Base-by-base conservation (phyloP, 92 coral and sea anemone genomes). In the Micromussa lordhowensis region DNA sequence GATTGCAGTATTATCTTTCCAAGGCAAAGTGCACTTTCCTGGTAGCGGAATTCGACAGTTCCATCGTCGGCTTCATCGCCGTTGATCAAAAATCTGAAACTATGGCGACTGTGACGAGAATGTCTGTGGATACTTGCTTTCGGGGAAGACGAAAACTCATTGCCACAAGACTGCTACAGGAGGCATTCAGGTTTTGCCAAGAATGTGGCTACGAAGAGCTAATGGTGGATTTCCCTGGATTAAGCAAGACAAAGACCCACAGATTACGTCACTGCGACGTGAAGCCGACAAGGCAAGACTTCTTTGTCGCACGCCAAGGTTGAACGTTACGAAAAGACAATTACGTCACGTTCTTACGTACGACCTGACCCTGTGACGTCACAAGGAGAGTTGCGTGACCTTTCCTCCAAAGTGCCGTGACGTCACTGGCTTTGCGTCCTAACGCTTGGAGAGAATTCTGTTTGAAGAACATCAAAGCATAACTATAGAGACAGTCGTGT, bases 31-130 rank as follows among this genome's bases (percentile, higher is more conserved):
- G 83, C 9, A 89, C 77, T 61, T 89, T 89, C 36, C 71, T 89
- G 4, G 92, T 89, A 38, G 92, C 92, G 69, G 92, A 89, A 44
- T 84, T 89, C 79, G 84, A 84, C 92, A 38, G 57, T 70, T 89
- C 92, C 3, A 63, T 89, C 13, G 84, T 89, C 29, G 92, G 92
- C 11, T 89, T 89, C 57, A 89, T 89, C 49, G 92, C 92, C 15
- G 79, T 89, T 24, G 92, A 89, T 77, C 79, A 89, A 71, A 76
- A 30, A 77, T 89, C 92, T 17, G 83, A 89, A 69, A 77, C 83
- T 75, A 51, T 89, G 7, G 92, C 92, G 3, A 58, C 75, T 4
- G 90, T 84, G 31, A 77, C 57, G 54, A 54, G 92, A 17, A 89
- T 89, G 35, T 89, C 92, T 29, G 92, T 89, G 48, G 92, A 89